Conservation (phyloP, 2,797 vertebrate species). For the Malurus splendens region DNA sequence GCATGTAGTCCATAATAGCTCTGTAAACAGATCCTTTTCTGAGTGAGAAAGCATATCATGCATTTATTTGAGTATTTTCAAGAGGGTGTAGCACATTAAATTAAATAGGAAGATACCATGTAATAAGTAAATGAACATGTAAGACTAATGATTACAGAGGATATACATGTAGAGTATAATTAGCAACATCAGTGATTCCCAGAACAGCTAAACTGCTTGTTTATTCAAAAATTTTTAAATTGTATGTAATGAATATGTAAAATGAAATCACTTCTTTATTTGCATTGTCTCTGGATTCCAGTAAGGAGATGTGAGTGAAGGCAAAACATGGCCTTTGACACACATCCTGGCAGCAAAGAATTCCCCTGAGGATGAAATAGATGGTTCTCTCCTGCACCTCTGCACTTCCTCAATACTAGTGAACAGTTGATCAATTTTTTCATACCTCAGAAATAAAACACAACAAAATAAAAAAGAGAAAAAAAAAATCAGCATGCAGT, state of each 20-base stretch:
- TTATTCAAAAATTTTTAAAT: not conserved
- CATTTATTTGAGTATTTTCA: not conserved
- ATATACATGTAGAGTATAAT: not conserved
- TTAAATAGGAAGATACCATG: not conserved
- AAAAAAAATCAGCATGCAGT: not conserved
- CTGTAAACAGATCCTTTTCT: not conserved
- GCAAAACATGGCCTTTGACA: accelerated
- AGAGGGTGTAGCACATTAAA: not conserved
- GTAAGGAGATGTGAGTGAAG: not conserved
- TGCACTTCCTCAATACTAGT: not conserved
- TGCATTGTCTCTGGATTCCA: not conserved
- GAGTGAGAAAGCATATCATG: not conserved
- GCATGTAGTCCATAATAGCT: not conserved
- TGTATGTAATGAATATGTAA: not conserved
- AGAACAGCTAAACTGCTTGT: not conserved
- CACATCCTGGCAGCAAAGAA: not conserved
- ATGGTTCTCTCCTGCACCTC: not conserved
- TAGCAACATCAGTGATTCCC: not conserved
- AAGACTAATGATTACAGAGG: not conserved
- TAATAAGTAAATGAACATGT: not conserved
- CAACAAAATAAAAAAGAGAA: not conserved
- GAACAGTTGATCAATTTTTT: not conserved
- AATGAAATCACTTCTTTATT: not conserved
- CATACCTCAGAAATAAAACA: not conserved
- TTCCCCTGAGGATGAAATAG: not conserved